Percentiles rank a stretch among this genome's conserved stretches.
These are phyloP conservation scores for Tautogolabrus adspersus DNA, from an alignment of 2,113 vertebrate genomes.

Conservation along the genomic window DNA sequence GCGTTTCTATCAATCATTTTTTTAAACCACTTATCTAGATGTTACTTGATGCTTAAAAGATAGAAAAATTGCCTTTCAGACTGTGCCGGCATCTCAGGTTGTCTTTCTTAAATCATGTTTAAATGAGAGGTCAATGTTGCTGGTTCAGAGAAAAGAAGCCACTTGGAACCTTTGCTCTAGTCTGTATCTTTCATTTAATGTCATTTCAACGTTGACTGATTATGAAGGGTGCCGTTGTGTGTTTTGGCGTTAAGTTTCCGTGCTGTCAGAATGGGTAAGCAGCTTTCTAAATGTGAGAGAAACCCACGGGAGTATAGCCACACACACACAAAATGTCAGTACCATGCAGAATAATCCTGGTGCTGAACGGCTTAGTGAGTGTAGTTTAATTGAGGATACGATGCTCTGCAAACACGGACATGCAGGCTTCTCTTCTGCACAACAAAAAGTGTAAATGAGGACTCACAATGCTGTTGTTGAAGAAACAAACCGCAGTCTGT, in stretches of 20 bases:
- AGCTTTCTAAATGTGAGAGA: slow-evolving; percentile 65
- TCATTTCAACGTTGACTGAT: slow-evolving; percentile 71
- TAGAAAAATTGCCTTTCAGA: no score
- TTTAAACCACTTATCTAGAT: no score
- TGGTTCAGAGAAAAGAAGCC: slow-evolving; percentile 16
- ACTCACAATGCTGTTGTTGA: slow-evolving; percentile 1
- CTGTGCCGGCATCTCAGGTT: background rate
- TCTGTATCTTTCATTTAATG: slow-evolving; percentile 67
- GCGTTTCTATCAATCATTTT: no score
- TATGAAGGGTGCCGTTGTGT: slow-evolving; percentile 62
- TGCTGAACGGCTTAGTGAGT: slow-evolving; percentile 52
- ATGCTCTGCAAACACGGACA: slow-evolving; percentile 33
- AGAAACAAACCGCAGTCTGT: slow-evolving; percentile 29
- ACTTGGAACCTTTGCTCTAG: slow-evolving; percentile 55
- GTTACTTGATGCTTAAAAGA: no score
- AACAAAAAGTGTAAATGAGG: slow-evolving; percentile 36
- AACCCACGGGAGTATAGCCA: slow-evolving; percentile 55
- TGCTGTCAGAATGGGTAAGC: slow-evolving; percentile 71
- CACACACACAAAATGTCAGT: slow-evolving; percentile 65
- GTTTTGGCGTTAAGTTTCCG: slow-evolving; percentile 53
- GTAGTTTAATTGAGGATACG: slow-evolving; percentile 60
- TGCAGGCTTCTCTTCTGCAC: slow-evolving; percentile 13
- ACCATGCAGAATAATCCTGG: slow-evolving; percentile 55
- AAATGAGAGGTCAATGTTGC: background rate
- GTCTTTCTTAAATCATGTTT: slow-evolving; percentile 28